Evolutionary conservation across 2,113 vertebrate genomes (phyloP).

Genomic region (Aphyosemion australe): DNA sequence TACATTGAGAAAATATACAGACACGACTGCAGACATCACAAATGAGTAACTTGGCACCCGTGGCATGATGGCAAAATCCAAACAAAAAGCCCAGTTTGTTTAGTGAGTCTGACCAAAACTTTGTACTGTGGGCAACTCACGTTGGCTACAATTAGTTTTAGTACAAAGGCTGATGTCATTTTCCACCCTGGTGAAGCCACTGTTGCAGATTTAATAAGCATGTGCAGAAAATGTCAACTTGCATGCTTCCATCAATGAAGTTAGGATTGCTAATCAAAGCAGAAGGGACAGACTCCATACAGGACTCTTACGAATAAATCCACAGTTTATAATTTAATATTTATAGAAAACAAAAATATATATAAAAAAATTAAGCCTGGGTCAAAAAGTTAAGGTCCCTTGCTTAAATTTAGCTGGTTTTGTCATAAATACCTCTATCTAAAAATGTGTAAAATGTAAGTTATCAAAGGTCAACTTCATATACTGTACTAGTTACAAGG

Average conservation of each 20-base stretch:
- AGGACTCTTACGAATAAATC: too few species aligned
- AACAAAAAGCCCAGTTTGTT: constrained; percentile 65
- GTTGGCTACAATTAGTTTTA: constrained; percentile 80
- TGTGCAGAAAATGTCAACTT: constrained; percentile 14
- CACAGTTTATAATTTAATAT: not conserved
- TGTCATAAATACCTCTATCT: too few species aligned
- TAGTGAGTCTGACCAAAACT: constrained; percentile 58
- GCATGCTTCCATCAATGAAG: not conserved
- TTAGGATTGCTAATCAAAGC: not conserved
- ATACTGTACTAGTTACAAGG: too few species aligned
- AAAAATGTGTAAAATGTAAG: too few species aligned
- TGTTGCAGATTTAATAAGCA: constrained; percentile 12
- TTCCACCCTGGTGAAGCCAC: constrained; percentile 74
- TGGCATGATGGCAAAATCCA: constrained; percentile 60
- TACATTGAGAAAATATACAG: constrained; percentile 72
- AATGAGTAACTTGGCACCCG: constrained; percentile 68
- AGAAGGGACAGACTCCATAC: not conserved
- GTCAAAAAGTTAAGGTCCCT: too few species aligned
- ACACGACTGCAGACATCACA: constrained; percentile 77
- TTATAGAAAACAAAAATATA: not conserved
- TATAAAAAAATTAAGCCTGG: too few species aligned
- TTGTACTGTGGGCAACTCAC: constrained; percentile 56
- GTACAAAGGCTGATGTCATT: constrained; percentile 78
- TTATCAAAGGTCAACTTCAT: too few species aligned
- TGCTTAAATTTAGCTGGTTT: too few species aligned